Percentiles rank a stretch among this genome's conserved stretches.
Evolutionary conservation across 2,797 vertebrate species (phyloP).

Genomic region (Chelidonichthys spinosus): DNA sequence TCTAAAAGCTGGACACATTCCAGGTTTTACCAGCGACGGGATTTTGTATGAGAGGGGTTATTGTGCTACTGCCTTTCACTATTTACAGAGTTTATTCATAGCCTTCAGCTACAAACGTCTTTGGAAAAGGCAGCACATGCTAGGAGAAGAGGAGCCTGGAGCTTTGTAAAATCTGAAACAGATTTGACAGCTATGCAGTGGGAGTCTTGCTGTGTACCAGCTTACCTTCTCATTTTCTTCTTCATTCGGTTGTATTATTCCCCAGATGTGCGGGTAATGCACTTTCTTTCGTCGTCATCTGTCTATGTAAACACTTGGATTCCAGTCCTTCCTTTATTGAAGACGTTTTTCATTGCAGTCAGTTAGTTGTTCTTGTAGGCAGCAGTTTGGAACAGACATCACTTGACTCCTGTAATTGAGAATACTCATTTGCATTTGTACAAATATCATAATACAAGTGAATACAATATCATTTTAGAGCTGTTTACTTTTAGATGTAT

Average conservation of each 20-base stretch:
- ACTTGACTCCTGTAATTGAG: slow-evolving; percentile 75
- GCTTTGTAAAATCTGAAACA: slow-evolving; percentile 82
- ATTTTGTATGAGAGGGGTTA: slow-evolving; percentile 79
- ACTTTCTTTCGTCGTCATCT: slow-evolving; percentile 79
- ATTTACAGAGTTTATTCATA: slow-evolving; percentile 79
- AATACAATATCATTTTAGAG: slow-evolving; percentile 84
- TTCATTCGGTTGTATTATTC: slow-evolving; percentile 82
- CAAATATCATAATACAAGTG: slow-evolving; percentile 82
- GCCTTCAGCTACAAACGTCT: slow-evolving; percentile 67
- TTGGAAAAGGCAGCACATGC: slow-evolving; percentile 72
- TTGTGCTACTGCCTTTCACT: slow-evolving; percentile 74
- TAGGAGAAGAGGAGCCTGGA: slow-evolving; percentile 77
- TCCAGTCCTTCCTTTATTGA: slow-evolving; percentile 75
- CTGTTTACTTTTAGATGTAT: slow-evolving; percentile 85
- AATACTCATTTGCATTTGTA: slow-evolving; percentile 84
- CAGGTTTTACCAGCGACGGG: slow-evolving; percentile 83
- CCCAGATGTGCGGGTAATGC: slow-evolving; percentile 70
- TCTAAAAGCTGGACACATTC: slow-evolving; percentile 82
- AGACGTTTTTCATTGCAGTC: slow-evolving; percentile 80
- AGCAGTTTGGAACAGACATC: slow-evolving; percentile 71
- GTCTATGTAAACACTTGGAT: slow-evolving; percentile 79
- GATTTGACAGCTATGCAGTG: slow-evolving; percentile 88
- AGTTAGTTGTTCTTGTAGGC: slow-evolving; percentile 76
- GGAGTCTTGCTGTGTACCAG: slow-evolving; percentile 87
- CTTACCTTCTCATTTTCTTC: slow-evolving; percentile 84